A percentile compares a stretch with the other conserved stretches of the same genome.
These are phyloP conservation scores for Mustela nigripes DNA, from an alignment of 2,113 vertebrate genomes.

Conservation along the genomic window DNA sequence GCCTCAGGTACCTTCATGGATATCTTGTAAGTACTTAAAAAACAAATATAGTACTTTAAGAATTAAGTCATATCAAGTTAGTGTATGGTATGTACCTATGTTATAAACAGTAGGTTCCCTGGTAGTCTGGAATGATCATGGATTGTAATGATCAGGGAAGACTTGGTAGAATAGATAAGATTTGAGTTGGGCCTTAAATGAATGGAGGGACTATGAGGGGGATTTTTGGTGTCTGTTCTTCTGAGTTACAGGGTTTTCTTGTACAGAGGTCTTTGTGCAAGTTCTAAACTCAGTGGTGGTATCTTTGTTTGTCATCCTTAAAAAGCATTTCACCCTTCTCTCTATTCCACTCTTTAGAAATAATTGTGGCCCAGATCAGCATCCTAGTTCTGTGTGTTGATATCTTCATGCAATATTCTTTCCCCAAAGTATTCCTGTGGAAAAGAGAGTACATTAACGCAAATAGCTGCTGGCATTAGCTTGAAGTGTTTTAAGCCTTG, in stretches of 20 bases:
- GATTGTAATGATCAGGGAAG: neutral
- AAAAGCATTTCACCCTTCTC: neutral
- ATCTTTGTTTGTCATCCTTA: neutral
- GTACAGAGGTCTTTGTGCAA: neutral
- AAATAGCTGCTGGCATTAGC: neutral
- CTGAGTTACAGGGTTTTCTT: neutral
- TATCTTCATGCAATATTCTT: neutral
- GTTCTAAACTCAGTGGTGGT: neutral
- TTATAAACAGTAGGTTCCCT: neutral
- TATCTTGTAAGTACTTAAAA: neutral
- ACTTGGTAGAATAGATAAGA: neutral
- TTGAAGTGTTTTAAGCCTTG: slow-evolving; percentile 19
- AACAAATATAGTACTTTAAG: neutral
- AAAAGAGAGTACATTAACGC: neutral
- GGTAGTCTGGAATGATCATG: neutral
- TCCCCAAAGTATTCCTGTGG: neutral
- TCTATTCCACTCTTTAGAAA: neutral
- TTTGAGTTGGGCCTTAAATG: neutral
- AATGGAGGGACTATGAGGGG: neutral
- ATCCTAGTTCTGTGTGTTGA: neutral
- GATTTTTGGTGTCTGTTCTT: neutral
- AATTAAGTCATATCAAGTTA: neutral
- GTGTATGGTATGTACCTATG: neutral
- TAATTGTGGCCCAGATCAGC: neutral
- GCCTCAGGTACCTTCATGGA: neutral